Evolutionary conservation across 2,888 invertebrate genomes (phyloP).

Genomic region (Bembecia ichneumoniformis): DNA sequence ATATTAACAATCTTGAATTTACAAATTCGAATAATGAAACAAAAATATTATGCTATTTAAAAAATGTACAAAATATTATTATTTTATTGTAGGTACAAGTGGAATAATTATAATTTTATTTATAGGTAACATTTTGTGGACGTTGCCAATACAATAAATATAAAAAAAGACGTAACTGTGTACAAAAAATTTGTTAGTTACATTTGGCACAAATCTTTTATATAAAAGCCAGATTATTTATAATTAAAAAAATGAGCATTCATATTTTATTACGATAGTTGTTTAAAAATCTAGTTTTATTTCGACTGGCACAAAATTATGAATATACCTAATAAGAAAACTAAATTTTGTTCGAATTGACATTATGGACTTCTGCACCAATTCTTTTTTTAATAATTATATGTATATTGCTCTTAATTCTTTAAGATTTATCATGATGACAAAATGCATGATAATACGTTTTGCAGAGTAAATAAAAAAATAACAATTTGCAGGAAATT

Average conservation of each 20-base stretch:
- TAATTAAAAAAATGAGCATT: constrained; percentile 42
- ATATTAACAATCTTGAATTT: constrained; percentile 35
- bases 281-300: constrained; percentile 11
- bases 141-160: constrained; percentile 44
- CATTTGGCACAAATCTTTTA: constrained; percentile 52
- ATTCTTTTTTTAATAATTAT: too few relatives aligned
- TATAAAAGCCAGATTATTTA: constrained; percentile 23
- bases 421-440: too few relatives aligned
- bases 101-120: constrained; percentile 19
- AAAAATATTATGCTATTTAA: constrained; percentile 24
- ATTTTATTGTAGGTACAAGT: constrained; percentile 24
- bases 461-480: too few relatives aligned
- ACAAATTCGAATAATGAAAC: constrained; percentile 34
- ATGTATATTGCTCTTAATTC: too few relatives aligned
- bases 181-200: constrained; percentile 3
- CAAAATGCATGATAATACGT: too few relatives aligned
- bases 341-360: not conserved
- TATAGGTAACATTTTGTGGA: constrained; percentile 49
- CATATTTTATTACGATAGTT: constrained; percentile 20
- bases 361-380: too few relatives aligned
- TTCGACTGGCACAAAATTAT: constrained; percentile 54
- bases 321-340: constrained; percentile 1
- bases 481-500: too few relatives aligned
- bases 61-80: constrained; percentile 26
- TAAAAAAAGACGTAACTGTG: constrained; percentile 7